Evolutionary conservation across 2,797 vertebrate genomes (phyloP), one percentile per base, ranked within the genome.

Genomic region (Schizopygopsis pylzovi): DNA sequence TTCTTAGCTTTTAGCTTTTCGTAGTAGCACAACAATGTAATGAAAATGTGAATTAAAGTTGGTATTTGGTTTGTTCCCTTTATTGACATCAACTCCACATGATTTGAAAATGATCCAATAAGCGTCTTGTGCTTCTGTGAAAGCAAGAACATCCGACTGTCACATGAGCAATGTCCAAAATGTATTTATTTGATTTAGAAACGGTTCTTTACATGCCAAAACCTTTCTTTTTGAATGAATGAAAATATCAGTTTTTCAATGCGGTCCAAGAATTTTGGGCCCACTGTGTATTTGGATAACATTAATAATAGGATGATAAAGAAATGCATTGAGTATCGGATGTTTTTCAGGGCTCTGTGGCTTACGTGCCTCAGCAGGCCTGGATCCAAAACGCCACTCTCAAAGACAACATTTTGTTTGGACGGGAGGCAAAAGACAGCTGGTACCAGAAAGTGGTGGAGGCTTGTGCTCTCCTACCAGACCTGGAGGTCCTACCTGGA

Each of bases 361-460:
- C 98, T 56, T 99, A 98, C 0, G 96, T 99, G 84, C 95, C 98
- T 7, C 98, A 99, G 93, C 98, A 98, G 93, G 97, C 98, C 37
- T 99, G 98, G 98, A 97, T 99, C 89, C 98, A 99, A 92, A 99
- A 99, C 4, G 93, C 97, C n/a, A 96, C 97, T 1, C 94, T 99
- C 83, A 95, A 93, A 88, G 96, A 96, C 61, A 99, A 99, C 92
- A 96, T 99, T 4, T 33, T 96, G 11, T 99, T 99, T 84, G 98
- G 98, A 10, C 96, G 95, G 78, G 95, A 96, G 85, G 88, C 85
- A 81, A 95, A 91, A 47, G 95, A 96, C 85, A 85, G 28, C n/a
- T 93, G 93, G 88, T 99, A 99, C 68, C 94, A 95, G 65, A 49
- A 82, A 0, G 97, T 98, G 88, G 79, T 98, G 75, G 96, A 97